phyloP scores from a whole-genome alignment of 2,888 invertebrate genomes.

The Amphimallon solstitiale region DNA sequence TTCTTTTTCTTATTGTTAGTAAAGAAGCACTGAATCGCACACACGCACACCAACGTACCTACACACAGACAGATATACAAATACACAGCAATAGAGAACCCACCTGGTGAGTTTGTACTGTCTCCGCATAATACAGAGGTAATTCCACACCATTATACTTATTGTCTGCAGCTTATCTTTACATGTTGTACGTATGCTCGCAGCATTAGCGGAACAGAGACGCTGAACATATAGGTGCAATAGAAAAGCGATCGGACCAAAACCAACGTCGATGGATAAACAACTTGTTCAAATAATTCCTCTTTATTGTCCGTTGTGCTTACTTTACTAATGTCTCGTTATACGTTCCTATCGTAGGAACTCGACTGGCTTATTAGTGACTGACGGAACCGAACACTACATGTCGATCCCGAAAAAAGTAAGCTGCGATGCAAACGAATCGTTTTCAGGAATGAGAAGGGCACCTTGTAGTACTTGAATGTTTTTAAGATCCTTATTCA shows the following conservation, averaged over 20 bases:
- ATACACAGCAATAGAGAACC: constrained; percentile 7
- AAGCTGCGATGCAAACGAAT: too few relatives aligned
- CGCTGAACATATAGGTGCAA: background rate
- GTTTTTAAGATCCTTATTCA: too few relatives aligned
- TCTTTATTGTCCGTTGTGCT: constrained; percentile 4
- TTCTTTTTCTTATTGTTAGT: constrained; percentile 18
- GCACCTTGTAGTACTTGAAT: too few relatives aligned
- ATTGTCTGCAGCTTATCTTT: constrained; percentile 16
- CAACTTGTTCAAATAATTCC: constrained; percentile 15
- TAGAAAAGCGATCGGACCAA: background rate
- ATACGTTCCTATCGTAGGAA: background rate
- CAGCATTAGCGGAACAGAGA: background rate
- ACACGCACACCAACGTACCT: constrained; percentile 5
- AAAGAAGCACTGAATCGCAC: constrained; percentile 9
- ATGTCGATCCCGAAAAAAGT: too few relatives aligned
- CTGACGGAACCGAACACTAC: too few relatives aligned
- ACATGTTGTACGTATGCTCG: background rate
- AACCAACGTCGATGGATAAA: constrained; percentile 8
- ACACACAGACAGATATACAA: background rate
- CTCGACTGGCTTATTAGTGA: too few relatives aligned
- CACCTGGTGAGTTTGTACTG: constrained; percentile 38
- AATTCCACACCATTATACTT: constrained; percentile 29
- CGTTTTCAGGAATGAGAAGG: too few relatives aligned
- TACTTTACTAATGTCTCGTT: constrained; percentile 8
- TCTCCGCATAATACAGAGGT: constrained; percentile 35